Evolutionary conservation across 2,113 vertebrate genomes (phyloP), one percentile per base, ranked within the genome.

Genomic region (Ceuthmochares aereus): DNA sequence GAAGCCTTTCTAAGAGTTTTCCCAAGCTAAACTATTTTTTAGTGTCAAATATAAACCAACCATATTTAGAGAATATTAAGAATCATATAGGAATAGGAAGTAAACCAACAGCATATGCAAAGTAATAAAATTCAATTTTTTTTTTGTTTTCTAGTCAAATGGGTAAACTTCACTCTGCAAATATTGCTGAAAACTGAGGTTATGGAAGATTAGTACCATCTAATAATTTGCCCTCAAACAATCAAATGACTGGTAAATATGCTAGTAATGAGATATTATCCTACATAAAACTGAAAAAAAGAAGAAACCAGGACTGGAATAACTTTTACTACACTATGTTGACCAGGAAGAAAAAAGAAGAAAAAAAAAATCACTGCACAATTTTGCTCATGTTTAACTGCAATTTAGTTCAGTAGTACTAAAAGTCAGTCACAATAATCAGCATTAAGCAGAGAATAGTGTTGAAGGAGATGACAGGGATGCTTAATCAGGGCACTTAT

Each of bases 401-500:
- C 92, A 91, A 70, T 80, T 92, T 52, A 90, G 75, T 68, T 96
- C 94, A 94, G 89, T 59, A 93, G 56, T 29, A 80, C 80, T 70
- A 95, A 72, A 94, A 96, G 94, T 94, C 95, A 96, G 93, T 69
- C 90, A 80, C 49, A 88, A 92, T 90, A 95, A 95, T 97, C 94
- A 97, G 87, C 82, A 87, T 84, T 77, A 89, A 59, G 78, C 59
- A 67, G 80, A 91, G 94, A 93, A 87, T 60, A 87, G 63, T 70
- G 92, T 78, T 94, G 92, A 88, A 96, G 93, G 84, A 96, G 92
- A 85, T 22, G 58, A 97, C 91, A 96, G 86, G 93, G 94, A 93
- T 91, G 84, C 90, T 94, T 97, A 97, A 97, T 97, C 97, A 96
- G 90, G 93, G 88, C 91, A 96, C 84, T 96, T 93, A 96, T 95